Evolutionary conservation across 1,140 invertebrate species (phyloP), one percentile per base, ranked within the genome.

Genomic region (Drosophila sulfurigaster): DNA sequence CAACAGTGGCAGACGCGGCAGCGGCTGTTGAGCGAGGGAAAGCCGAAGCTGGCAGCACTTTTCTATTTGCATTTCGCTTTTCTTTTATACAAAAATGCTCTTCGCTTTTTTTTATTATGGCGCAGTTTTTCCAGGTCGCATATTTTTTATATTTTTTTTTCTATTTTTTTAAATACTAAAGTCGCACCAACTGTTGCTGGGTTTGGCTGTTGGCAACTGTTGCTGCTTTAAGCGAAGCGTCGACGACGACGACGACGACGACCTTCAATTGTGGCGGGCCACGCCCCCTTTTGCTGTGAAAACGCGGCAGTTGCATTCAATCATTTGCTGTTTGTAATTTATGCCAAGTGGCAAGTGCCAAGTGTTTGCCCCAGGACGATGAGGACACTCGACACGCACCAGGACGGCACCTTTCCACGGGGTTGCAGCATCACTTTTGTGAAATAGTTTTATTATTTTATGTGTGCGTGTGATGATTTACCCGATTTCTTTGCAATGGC

Each of bases 1-100:
- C 59, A 5, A 28, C 28, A 30, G n/a, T 2, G 3, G 25, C 10
- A 32, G 20, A 25, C 20, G 30, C 30, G 7, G 30, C 30, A 8
- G 30, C 30, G 30, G 30, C 30, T 6, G 30, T 32, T 43, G 16
- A 41, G 54, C 10, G 0, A 20, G 54, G 35, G 5, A 28, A 30
- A 30, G 54, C 10, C 11, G 51, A 49, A 20, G 68, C 62, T 62
- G 62, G 32, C 71, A 62, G 57, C 57, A 74, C 41, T 81, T 88
- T 82, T 83, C 80, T 87, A 88, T 87, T 87, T 87, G 83, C 83
- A 88, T 87, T 87, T 88, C 74, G 74, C 80, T 87, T 87, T 88
- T 87, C 82, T 86, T 88, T 82, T 82, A 67, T 81, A 86, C 65
- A 73, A 65, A 77, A 20, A 16, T 48, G 15, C 74, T 57, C 16